A percentile compares a stretch with the other conserved stretches of the same genome.
Evolutionary conservation across 2,888 invertebrate species (phyloP).

Genomic region (Selenia dentaria): DNA sequence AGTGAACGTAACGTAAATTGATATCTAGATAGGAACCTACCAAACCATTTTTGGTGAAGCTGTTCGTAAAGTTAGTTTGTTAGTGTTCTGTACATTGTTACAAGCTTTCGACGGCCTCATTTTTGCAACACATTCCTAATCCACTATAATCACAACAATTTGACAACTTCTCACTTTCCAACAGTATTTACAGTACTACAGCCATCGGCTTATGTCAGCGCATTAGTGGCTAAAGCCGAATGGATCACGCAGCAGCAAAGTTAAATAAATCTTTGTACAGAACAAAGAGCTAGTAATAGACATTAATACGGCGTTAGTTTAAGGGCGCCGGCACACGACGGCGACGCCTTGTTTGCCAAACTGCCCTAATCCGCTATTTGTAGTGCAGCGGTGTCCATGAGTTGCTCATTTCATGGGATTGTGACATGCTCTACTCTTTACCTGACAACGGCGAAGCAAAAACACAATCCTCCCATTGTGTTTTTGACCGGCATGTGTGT

Average conservation of each 20-base stretch:
- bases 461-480: too few relatives aligned
- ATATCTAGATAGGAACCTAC: too few relatives aligned
- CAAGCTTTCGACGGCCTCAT: too few relatives aligned
- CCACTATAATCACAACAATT: conserved; percentile 11
- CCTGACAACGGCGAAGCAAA: too few relatives aligned
- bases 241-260: conserved; percentile 46
- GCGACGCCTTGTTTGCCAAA: conserved; percentile 84
- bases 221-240: conserved; percentile 53
- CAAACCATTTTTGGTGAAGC: too few relatives aligned
- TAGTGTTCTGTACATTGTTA: too few relatives aligned
- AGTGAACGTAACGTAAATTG: too few relatives aligned
- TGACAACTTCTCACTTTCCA: conserved; percentile 6
- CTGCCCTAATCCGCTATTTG: conserved; percentile 84
- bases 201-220: conserved; percentile 63
- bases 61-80: too few relatives aligned
- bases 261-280: conserved; percentile 69
- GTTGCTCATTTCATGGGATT: conserved; percentile 19
- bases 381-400: conserved; percentile 52
- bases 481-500: too few relatives aligned
- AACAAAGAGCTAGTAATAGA: conserved; percentile 77
- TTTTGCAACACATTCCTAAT: not conserved
- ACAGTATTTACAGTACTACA: conserved; percentile 45
- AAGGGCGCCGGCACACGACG: conserved; percentile 72
- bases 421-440: too few relatives aligned
- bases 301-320: conserved; percentile 82